Evolutionary conservation across 2,113 vertebrate genomes (phyloP).

Genomic region (Puntigrus tetrazona): DNA sequence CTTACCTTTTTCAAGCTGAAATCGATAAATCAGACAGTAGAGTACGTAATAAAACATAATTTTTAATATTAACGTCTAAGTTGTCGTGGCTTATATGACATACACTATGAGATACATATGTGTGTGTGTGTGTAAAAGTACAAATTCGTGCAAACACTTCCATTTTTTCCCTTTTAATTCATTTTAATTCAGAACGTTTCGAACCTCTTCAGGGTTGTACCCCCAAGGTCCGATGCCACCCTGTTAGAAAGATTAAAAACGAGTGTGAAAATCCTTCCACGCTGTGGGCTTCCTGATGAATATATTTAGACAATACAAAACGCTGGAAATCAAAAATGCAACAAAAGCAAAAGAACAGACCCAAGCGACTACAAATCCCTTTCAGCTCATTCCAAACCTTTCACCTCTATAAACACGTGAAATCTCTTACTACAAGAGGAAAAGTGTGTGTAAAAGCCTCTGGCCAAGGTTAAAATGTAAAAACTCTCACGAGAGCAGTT

Average conservation of each 20-base stretch:
- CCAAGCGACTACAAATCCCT: background rate
- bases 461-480: slow-evolving; percentile 3
- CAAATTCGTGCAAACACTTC: too few relatives aligned
- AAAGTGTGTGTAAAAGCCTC: background rate
- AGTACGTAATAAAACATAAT: too few relatives aligned
- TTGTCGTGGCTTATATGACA: too few relatives aligned
- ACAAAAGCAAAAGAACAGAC: slow-evolving; percentile 18
- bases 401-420: background rate
- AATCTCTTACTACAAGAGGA: slow-evolving; percentile 5
- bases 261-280: background rate
- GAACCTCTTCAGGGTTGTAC: slow-evolving; percentile 83
- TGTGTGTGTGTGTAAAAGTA: too few relatives aligned
- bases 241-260: slow-evolving; percentile 67
- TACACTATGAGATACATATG: too few relatives aligned
- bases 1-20: too few relatives aligned
- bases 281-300: background rate
- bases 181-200: slow-evolving; percentile 79
- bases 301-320: background rate
- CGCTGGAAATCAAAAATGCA: slow-evolving; percentile 3
- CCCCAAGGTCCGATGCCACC: slow-evolving; percentile 84
- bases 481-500: slow-evolving; percentile 14
- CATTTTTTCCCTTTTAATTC: slow-evolving; percentile 54
- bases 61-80: too few relatives aligned
- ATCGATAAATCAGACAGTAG: too few relatives aligned
- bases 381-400: slow-evolving; percentile 20